Evolutionary conservation across 2,113 vertebrate genomes (phyloP).

Genomic region (Miniopterus natalensis): DNA sequence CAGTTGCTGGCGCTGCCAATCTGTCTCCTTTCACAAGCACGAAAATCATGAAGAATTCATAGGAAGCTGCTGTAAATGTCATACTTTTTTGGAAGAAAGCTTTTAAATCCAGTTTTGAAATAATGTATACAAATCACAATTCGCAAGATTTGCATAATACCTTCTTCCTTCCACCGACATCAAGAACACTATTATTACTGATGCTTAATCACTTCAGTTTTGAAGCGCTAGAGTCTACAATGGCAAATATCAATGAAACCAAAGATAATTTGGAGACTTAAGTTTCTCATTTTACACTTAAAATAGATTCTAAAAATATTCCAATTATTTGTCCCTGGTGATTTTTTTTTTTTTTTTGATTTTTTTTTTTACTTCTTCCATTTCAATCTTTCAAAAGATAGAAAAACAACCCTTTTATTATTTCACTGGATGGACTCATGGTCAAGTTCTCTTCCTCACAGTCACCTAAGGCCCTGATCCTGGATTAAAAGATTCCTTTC

Average conservation of each 20-base stretch:
- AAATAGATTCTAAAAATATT: background rate
- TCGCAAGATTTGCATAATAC: background rate
- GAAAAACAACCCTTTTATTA: constrained; percentile 3
- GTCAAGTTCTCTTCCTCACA: background rate
- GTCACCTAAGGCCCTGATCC: background rate
- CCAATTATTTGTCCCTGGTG: background rate
- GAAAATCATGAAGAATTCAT: constrained; percentile 74
- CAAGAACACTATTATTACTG: background rate
- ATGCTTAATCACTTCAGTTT: background rate
- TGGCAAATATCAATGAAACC: background rate
- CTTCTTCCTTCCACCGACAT: background rate
- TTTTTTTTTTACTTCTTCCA: constrained; percentile 39
- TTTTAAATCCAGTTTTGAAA: constrained; percentile 57
- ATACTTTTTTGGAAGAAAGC: constrained; percentile 57
- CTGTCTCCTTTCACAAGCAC: constrained; percentile 32
- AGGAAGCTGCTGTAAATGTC: constrained; percentile 49
- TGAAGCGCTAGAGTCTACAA: background rate
- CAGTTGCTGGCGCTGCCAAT: constrained; percentile 42
- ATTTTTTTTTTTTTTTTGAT: background rate
- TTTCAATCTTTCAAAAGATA: constrained; percentile 11
- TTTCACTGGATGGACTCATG: background rate
- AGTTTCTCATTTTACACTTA: constrained; percentile 11
- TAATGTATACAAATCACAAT: constrained; percentile 29
- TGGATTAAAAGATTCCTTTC: constrained; percentile 66
- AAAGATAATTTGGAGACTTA: constrained; percentile 22